Evolutionary conservation across 2,113 vertebrate species (phyloP).

Genomic region (Equus quagga): DNA sequence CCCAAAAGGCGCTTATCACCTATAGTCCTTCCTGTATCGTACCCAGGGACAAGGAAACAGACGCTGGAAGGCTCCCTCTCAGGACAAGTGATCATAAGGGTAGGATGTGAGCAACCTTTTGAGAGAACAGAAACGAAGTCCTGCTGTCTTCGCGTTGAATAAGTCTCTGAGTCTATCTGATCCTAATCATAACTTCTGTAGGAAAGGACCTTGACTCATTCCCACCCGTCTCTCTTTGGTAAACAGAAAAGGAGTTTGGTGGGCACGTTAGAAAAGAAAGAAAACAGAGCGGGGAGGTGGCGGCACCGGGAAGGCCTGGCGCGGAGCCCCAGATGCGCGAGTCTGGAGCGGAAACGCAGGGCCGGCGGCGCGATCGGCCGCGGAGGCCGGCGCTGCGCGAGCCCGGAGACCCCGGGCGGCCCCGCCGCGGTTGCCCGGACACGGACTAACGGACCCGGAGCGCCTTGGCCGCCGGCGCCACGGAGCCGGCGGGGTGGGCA

Average conservation of each 20-base stretch:
- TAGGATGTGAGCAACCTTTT: not conserved
- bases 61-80: not conserved
- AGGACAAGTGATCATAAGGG: not conserved
- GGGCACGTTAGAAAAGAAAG: not conserved
- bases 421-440: conserved; percentile 44
- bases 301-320: accelerated
- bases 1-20: not conserved
- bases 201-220: not conserved
- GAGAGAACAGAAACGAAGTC: not conserved
- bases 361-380: accelerated
- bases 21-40: not conserved
- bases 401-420: not conserved
- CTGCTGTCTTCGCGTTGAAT: not conserved
- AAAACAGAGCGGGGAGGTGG: too few relatives aligned
- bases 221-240: too few relatives aligned
- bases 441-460: not conserved
- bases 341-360: not conserved
- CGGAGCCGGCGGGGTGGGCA: not conserved
- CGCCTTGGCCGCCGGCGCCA: not conserved
- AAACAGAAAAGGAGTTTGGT: not conserved
- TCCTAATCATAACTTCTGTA: not conserved
- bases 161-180: not conserved
- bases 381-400: not conserved
- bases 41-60: not conserved
- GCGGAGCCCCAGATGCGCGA: accelerated